These are phyloP conservation scores for Orussus abietinus DNA, from an alignment of 1,140 invertebrate species.

Conservation along the genomic window DNA sequence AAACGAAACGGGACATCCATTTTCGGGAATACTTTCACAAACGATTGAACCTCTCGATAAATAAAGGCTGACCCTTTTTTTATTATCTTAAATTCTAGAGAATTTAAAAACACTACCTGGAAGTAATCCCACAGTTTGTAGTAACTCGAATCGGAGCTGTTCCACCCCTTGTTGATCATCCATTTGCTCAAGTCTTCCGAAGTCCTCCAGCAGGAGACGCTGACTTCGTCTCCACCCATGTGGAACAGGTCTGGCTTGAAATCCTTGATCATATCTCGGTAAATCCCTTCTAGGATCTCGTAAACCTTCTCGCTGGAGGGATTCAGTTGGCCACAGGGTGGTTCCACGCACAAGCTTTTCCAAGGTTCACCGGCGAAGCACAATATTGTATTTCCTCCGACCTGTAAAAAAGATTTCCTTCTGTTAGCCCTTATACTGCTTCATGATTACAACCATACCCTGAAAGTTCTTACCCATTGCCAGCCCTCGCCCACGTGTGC, in stretches of 20 bases:
- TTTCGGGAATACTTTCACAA: too few species aligned
- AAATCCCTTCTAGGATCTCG: slow-evolving; percentile 67
- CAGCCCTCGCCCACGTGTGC: slow-evolving; percentile 86
- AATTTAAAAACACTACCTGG: too few species aligned
- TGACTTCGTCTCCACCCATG: slow-evolving; percentile 86
- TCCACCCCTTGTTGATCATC: slow-evolving; percentile 64
- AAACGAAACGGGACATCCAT: too few species aligned
- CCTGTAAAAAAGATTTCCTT: slow-evolving; percentile 23
- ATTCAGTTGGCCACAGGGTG: slow-evolving; percentile 83
- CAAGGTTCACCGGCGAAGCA: slow-evolving; percentile 71
- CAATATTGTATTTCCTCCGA: slow-evolving; percentile 44
- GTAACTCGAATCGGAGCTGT: slow-evolving; percentile 59
- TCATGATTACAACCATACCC: too few species aligned
- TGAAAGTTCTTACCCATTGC: slow-evolving; percentile 63
- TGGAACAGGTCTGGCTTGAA: slow-evolving; percentile 78
- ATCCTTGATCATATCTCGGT: slow-evolving; percentile 62
- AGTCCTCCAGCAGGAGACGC: slow-evolving; percentile 73
- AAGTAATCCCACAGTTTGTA: slow-evolving; percentile 74
- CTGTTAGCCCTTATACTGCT: background rate
- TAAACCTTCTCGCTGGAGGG: slow-evolving; percentile 72
- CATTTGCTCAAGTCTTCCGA: slow-evolving; percentile 63
- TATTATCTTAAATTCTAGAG: too few species aligned
- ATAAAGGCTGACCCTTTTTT: too few species aligned
- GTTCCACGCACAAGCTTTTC: slow-evolving; percentile 74
- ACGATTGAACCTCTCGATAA: too few species aligned